Percentiles rank a stretch among this genome's conserved stretches.
Conservation (phyloP, 2,888 invertebrate species). For the Scaptomyza tumidula region DNA sequence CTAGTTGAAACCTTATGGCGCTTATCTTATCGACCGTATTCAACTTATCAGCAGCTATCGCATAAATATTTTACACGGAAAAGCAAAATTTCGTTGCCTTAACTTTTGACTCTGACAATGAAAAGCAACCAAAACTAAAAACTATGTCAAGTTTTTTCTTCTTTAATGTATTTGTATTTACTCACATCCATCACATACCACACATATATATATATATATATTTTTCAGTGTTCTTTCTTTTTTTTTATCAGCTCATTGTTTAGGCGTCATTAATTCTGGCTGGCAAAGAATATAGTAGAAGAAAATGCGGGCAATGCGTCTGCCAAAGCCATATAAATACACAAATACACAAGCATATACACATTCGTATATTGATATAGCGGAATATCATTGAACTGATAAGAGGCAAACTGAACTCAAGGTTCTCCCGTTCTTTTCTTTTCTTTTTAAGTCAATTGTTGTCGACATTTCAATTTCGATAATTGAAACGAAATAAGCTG, state of each 20-base stretch:
- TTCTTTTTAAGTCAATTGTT: constrained; percentile 12
- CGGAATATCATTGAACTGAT: constrained; percentile 69
- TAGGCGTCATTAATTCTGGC: constrained; percentile 52
- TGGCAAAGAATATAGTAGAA: constrained; percentile 28
- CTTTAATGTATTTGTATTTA: neutral
- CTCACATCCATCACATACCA: too few species aligned
- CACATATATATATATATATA: too few species aligned
- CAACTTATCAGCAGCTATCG: constrained; percentile 33
- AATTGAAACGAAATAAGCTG: constrained; percentile 51
- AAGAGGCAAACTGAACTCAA: constrained; percentile 64
- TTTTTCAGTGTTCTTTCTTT: neutral
- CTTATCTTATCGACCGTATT: constrained; percentile 35
- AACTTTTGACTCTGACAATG: constrained; percentile 9
- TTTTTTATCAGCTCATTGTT: constrained; percentile 58
- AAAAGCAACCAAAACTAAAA: constrained; percentile 23
- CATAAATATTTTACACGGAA: constrained; percentile 1
- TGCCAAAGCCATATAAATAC: constrained; percentile 42
- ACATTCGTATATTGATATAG: neutral
- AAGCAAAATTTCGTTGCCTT: too few species aligned
- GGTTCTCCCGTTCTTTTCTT: constrained; percentile 54
- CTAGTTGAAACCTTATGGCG: constrained; percentile 1
- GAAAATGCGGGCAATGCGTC: constrained; percentile 51
- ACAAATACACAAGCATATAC: constrained; percentile 5
- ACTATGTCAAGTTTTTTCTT: constrained; percentile 48
- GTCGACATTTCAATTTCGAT: constrained; percentile 45